phyloP scores from a whole-genome alignment of 2,113 vertebrate species.

The Arothron firmamentum region DNA sequence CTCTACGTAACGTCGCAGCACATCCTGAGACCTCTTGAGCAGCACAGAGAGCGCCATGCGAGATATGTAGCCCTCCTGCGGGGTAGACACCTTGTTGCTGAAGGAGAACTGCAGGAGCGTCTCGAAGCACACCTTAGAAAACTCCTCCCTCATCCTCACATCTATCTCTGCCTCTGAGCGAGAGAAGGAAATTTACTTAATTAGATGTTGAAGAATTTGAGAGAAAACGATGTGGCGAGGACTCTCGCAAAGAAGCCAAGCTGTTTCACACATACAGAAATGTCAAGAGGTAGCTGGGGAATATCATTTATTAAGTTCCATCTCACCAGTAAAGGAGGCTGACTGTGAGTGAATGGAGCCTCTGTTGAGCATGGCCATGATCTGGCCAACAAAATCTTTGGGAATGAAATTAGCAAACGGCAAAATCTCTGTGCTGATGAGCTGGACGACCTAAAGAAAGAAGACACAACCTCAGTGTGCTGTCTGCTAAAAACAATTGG shows the following conservation, averaged over 20 bases:
- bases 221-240: conserved; percentile 8
- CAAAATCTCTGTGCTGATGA: conserved; percentile 97
- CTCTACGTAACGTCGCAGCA: conserved; percentile 90
- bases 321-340: conserved; percentile 93
- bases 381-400: conserved; percentile 97
- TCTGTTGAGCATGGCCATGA: conserved; percentile 99
- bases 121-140: conserved; percentile 99
- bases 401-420: conserved; percentile 98
- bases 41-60: conserved; percentile 97
- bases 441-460: conserved; percentile 87
- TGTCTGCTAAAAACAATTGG: neutral
- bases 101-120: conserved; percentile 98
- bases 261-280: neutral
- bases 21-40: conserved; percentile 92
- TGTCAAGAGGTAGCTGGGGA: neutral
- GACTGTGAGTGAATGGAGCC: conserved; percentile 99
- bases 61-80: conserved; percentile 98
- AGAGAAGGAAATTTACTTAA: neutral
- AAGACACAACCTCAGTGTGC: neutral
- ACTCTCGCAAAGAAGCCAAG: no score
- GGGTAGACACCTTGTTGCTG: conserved; percentile 95
- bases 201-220: conserved; percentile 1
- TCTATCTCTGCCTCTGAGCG: conserved; percentile 94
- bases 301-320: neutral
- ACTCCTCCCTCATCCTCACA: conserved; percentile 94